phyloP scores from a whole-genome alignment of 2,113 vertebrate genomes.

The Suricata suricatta region DNA sequence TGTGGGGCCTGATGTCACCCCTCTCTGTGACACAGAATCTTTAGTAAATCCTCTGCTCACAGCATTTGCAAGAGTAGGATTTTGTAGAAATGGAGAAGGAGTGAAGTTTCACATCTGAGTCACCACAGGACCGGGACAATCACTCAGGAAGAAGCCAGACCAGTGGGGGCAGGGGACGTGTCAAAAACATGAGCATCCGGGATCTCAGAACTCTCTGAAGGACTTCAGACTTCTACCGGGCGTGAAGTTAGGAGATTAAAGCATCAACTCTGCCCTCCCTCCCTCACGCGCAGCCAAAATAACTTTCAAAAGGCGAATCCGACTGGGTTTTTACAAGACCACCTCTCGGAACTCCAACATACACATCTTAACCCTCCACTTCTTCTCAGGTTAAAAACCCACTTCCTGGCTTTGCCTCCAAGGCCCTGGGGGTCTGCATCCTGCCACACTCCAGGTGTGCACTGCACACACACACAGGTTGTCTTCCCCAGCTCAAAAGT shows the following conservation, averaged over 20 bases:
- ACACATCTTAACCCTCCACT: background rate
- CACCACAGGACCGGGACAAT: background rate
- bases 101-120: background rate
- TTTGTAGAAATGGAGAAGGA: background rate
- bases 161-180: background rate
- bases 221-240: background rate
- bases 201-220: background rate
- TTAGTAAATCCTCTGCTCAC: background rate
- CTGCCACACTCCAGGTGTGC: background rate
- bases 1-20: background rate
- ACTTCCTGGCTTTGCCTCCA: background rate
- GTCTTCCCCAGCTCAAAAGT: no score
- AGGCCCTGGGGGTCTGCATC: background rate
- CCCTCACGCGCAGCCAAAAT: background rate
- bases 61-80: background rate
- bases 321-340: background rate
- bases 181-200: accelerated
- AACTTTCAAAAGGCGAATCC: background rate
- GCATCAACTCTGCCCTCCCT: background rate
- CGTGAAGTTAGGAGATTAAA: background rate
- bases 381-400: background rate
- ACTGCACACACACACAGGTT: no score
- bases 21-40: background rate
- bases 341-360: background rate
- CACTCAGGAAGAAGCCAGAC: background rate